Base-by-base conservation (phyloP, 1,140 invertebrate genomes). In the Hylyphantes graminicola region DNA sequence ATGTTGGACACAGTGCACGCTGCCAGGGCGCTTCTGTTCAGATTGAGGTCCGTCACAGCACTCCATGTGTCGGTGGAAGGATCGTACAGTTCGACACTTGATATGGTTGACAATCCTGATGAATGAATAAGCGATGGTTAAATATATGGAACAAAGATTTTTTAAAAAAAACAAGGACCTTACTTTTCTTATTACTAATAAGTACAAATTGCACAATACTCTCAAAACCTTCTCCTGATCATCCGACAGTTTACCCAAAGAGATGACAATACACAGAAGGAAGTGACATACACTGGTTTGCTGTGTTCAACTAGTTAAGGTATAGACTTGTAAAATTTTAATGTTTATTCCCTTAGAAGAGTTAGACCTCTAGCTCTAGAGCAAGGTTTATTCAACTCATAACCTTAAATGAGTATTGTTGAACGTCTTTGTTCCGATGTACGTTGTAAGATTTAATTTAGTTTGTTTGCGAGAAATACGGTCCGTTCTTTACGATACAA, bases 81-180 rank as follows among this genome's bases (percentile, higher is more conserved):
- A 87, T 96, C 95, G 88, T 95, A 98, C 88, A 95, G 96, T 89
- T 97, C 96, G 0, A 97, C 96, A 85, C 96, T 94, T 87, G 94
- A 94, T 15, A 96, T 96, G 0, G 96, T 93, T 0, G 91, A 91
- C 0, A 91, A 89, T 2, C 93, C 93, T 85, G 35, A 3, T 9
- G 7, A 50, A 51, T n/a, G 51, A 61, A n/a, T 35, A 48, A 10
- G 19, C 3, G 8, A 53, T 11, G 12, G n/a, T 65, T 11, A 65
- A 4, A 4, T 3, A 65, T 9, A 7, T 0, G 63, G 17, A 21
- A 65, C 19, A 65, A 12, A 21, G 8, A 9, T 35, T 35, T n/a
- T n/a, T 21, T 4, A 65, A 65, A 12, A 61, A 61, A 12, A 61
- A 61, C 6, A 65, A 10, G 6, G 10, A 9, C 17, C 0, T 65